Evolutionary conservation across 1,140 invertebrate genomes (phyloP), one percentile per base, ranked within the genome.

Genomic region (Leptonema lineaticorne): DNA sequence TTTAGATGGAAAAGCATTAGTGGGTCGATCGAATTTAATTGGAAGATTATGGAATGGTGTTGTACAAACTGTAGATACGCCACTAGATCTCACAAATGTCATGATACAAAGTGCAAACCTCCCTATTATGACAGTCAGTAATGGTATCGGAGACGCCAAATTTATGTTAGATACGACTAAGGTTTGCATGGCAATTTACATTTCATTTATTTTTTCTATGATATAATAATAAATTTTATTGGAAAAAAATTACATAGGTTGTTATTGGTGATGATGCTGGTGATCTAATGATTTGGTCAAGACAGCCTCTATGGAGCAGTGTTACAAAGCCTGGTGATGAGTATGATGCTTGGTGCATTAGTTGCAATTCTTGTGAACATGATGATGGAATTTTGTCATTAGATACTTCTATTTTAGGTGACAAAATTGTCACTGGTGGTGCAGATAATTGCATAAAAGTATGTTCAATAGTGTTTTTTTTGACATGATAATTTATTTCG

Each of bases 361-460:
- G 78, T 6, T 45, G 75, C 1, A 75, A 75, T 27, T 76, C 75
- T 0, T 71, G 77, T 14, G 79, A 81, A 72, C 81, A 82, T 75
- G 79, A 81, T 75, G 75, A 78, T 66, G 72, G 74, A 45, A 74
- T 75, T 2, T 27, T 81, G 14, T 75, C 75, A 27, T 69, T 81
- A 7, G 79, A 80, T 63, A 76, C 77, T 58, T 72, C 81, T 5
- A 69, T 74, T 1, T 64, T 75, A 9, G 75, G 73, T 16, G 75
- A 76, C 48, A 74, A 75, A 50, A 48, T 66, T 79, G 75, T 81
- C 0, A 79, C 79, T 29, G 77, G 74, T 24, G 78, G 78, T 29
- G 78, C 75, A 63, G 81, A 82, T 76, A 78, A 78, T 53, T 78
- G 79, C 74, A 76, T 78, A n/a, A 81, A 81, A 75, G 81, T 82